Percentiles rank a stretch among this genome's conserved stretches.
Evolutionary conservation across 2,888 invertebrate genomes (phyloP).

Genomic region (Nephrotoma appendiculata): DNA sequence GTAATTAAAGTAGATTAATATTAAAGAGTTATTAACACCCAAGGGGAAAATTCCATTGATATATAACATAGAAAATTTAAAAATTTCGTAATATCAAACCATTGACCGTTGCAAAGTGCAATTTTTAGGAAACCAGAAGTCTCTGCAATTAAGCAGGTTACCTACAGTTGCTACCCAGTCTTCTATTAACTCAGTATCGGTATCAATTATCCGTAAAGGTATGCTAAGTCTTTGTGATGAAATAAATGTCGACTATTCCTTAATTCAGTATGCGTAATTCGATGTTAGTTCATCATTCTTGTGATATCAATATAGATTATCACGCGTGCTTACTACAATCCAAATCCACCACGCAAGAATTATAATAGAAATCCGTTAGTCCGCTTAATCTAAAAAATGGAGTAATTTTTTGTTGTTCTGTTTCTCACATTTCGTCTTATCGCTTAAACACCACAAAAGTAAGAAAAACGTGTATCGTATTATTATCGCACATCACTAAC

Average conservation of each 20-base stretch:
- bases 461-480: not conserved
- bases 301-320: not conserved
- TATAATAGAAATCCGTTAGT: not conserved
- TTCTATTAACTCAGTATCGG: no score
- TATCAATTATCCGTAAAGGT: no score
- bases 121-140: no score
- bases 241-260: not conserved
- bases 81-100: no score
- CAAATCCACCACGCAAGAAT: not conserved
- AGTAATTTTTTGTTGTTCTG: not conserved
- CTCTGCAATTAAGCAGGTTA: no score
- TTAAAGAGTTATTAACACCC: not conserved
- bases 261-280: not conserved
- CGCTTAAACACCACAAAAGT: not conserved
- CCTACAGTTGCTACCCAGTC: no score
- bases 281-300: not conserved
- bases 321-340: not conserved
- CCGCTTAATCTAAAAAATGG: not conserved
- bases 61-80: not conserved
- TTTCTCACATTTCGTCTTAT: not conserved
- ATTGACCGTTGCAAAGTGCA: no score
- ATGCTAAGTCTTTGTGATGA: no score
- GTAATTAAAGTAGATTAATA: not conserved
- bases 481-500: not conserved
- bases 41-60: not conserved